Conservation (phyloP, 2,888 invertebrate species). For the Cephus sareptanus region DNA sequence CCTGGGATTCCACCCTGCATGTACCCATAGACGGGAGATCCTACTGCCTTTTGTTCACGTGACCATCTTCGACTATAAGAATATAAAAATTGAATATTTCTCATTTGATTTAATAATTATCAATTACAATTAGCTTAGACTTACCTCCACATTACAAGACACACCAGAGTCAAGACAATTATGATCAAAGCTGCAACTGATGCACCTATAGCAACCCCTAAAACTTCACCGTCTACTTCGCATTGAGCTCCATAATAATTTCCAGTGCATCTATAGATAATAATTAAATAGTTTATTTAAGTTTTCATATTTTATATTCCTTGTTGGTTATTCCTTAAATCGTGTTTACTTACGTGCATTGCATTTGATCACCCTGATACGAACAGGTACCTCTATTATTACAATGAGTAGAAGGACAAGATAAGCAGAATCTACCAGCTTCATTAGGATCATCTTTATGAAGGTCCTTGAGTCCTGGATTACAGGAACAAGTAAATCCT, state of each 20-base stretch:
- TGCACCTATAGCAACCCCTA: constrained; percentile 91
- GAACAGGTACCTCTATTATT: constrained; percentile 88
- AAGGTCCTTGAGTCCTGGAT: constrained; percentile 80
- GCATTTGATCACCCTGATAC: constrained; percentile 79
- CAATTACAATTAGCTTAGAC: constrained; percentile 7
- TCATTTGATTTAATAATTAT: background rate
- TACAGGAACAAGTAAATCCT: constrained; percentile 82
- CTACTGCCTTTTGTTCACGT: constrained; percentile 84
- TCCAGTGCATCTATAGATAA: constrained; percentile 76
- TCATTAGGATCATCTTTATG: constrained; percentile 75
- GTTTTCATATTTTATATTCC: background rate
- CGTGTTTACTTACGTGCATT: constrained; percentile 75
- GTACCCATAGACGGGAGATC: constrained; percentile 88
- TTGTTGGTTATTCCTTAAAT: background rate
- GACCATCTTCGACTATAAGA: constrained; percentile 85
- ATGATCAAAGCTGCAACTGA: constrained; percentile 90
- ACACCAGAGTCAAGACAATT: constrained; percentile 86
- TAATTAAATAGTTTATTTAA: background rate
- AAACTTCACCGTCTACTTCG: constrained; percentile 91
- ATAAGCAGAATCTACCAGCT: constrained; percentile 81
- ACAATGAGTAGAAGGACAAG: constrained; percentile 83
- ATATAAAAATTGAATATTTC: background rate
- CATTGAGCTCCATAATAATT: constrained; percentile 90
- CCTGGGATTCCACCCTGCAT: constrained; percentile 73
- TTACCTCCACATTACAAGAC: constrained; percentile 92